These are phyloP conservation scores for Myotis davidii DNA, from an alignment of 2,113 vertebrate species.

Conservation along the genomic window DNA sequence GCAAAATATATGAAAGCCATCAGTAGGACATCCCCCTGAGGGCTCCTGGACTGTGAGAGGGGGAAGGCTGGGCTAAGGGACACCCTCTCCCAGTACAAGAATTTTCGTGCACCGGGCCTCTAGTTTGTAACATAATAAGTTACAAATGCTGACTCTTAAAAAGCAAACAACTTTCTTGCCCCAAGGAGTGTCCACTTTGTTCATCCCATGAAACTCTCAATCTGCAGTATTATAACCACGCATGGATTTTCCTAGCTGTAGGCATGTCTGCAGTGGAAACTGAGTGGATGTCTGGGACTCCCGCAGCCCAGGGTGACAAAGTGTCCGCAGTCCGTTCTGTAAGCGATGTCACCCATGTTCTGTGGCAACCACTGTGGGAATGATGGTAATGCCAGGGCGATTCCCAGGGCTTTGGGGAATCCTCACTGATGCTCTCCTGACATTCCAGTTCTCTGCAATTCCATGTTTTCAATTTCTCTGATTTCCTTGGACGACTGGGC, in stretches of 20 bases:
- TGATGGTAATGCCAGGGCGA: not conserved
- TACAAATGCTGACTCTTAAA: not conserved
- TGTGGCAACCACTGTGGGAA: not conserved
- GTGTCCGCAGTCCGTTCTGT: not conserved
- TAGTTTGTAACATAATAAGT: not conserved
- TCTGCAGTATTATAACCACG: accelerated
- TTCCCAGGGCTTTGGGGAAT: not conserved
- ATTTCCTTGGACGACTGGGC: slow-evolving; percentile 58
- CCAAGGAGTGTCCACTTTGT: not conserved
- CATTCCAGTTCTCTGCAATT: not conserved
- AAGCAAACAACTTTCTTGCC: not conserved
- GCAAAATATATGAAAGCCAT: too few relatives aligned
- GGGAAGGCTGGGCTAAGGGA: too few relatives aligned
- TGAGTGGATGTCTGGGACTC: accelerated
- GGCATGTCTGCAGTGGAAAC: not conserved
- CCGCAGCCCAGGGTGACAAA: too few relatives aligned
- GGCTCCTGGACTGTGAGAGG: too few relatives aligned
- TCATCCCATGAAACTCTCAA: not conserved
- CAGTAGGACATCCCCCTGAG: too few relatives aligned
- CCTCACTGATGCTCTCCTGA: not conserved
- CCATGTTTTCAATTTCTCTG: slow-evolving; percentile 62
- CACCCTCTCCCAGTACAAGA: too few relatives aligned
- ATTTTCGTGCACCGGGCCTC: too few relatives aligned
- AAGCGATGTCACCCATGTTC: accelerated
- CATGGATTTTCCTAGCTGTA: accelerated